These are phyloP conservation scores for Lithophane leautieri DNA, from an alignment of 2,888 invertebrate species.

Conservation along the genomic window DNA sequence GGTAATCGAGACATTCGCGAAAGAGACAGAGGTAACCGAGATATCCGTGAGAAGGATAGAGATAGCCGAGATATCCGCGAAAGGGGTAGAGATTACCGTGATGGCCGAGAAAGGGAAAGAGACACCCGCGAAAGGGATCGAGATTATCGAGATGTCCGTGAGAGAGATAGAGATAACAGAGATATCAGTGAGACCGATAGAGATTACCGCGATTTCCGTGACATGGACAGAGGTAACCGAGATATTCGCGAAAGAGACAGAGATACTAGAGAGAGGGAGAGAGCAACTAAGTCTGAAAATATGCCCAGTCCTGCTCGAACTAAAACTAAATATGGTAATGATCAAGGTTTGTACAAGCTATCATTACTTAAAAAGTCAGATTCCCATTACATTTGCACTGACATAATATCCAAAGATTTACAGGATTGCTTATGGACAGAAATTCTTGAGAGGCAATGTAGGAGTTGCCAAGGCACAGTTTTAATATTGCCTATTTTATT, in stretches of 20 bases:
- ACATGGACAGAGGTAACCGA: conserved; percentile 60
- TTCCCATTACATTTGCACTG: background rate
- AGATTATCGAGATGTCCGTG: conserved; percentile 63
- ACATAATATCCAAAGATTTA: conserved; percentile 10
- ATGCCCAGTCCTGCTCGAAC: conserved; percentile 76
- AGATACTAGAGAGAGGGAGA: conserved; percentile 72
- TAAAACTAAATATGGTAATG: conserved; percentile 72
- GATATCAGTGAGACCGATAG: conserved; percentile 46
- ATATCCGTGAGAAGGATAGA: conserved; percentile 37
- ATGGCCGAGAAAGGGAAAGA: conserved; percentile 69
- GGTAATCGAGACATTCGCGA: conserved; percentile 57
- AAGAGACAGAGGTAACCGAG: conserved; percentile 48
- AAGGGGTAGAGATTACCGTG: conserved; percentile 65
- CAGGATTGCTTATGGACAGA: background rate
- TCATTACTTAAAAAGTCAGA: conserved; percentile 12
- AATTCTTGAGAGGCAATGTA: background rate
- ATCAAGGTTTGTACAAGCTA: conserved; percentile 69
- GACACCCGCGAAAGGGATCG: conserved; percentile 72
- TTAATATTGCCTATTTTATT: background rate
- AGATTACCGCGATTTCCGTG: conserved; percentile 55
- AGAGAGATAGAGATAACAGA: conserved; percentile 43
- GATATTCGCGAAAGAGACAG: conserved; percentile 72
- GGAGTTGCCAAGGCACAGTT: background rate
- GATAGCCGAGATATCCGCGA: conserved; percentile 47
- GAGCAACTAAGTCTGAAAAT: conserved; percentile 69